phyloP scores from a whole-genome alignment of 2,113 vertebrate genomes.

The Chaenocephalus aceratus region DNA sequence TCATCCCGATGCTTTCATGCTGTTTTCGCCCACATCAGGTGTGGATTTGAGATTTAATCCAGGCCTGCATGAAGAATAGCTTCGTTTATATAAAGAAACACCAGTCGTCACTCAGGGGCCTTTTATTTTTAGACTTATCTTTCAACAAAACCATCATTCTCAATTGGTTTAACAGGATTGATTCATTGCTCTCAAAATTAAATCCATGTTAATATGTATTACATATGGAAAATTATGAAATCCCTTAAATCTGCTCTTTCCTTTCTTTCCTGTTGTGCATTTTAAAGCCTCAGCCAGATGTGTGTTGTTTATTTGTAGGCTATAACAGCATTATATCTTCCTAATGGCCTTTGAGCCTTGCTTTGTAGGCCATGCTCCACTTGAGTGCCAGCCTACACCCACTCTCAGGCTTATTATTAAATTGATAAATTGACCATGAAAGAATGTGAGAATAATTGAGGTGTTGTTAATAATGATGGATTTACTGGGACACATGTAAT shows the following conservation, averaged over 20 bases:
- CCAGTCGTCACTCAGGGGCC: neutral
- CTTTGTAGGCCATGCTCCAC: slow-evolving; percentile 62
- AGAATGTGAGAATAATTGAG: neutral
- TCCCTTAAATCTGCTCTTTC: neutral
- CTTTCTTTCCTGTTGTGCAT: neutral
- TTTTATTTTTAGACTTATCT: slow-evolving; percentile 4
- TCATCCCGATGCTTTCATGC: slow-evolving; percentile 6
- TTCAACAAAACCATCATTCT: neutral
- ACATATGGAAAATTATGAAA: neutral
- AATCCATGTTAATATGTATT: neutral
- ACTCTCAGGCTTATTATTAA: slow-evolving; percentile 11
- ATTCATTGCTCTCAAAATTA: slow-evolving; percentile 3
- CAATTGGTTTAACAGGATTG: neutral
- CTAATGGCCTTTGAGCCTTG: slow-evolving; percentile 33
- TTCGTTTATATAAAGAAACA: neutral
- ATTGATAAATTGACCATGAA: slow-evolving; percentile 7
- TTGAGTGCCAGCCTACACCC: slow-evolving; percentile 49
- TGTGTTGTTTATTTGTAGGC: slow-evolving; percentile 37
- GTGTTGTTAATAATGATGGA: neutral
- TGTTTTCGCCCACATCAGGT: slow-evolving; percentile 6
- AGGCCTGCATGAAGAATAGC: neutral
- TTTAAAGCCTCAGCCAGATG: slow-evolving; percentile 25
- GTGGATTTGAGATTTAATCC: neutral
- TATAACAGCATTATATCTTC: slow-evolving; percentile 23
- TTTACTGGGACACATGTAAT: neutral